Conservation (phyloP, 2,113 vertebrate species). For the Redunca redunca region DNA sequence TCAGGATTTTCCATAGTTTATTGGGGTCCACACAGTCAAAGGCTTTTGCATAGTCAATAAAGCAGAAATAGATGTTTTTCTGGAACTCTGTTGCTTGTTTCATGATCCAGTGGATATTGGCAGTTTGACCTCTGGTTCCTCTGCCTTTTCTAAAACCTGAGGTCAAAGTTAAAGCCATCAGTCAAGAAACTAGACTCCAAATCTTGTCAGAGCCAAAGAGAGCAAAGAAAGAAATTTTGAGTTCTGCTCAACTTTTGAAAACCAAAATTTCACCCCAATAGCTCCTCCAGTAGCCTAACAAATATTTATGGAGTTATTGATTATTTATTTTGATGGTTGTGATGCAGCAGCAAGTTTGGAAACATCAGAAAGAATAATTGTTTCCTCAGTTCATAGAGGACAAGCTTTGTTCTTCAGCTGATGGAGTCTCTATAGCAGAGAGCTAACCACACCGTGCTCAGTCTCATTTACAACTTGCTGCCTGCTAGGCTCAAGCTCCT, state of each 20-base stretch:
- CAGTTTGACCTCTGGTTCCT: too few relatives aligned
- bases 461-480: not conserved
- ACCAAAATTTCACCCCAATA: not conserved
- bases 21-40: too few relatives aligned
- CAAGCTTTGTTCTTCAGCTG: conserved; percentile 10
- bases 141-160: not conserved
- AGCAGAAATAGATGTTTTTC: too few relatives aligned
- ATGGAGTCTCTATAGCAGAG: not conserved
- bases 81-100: too few relatives aligned
- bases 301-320: not conserved
- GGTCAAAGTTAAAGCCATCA: conserved; percentile 36
- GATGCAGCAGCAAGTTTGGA: not conserved
- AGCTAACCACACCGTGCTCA: not conserved
- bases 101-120: too few relatives aligned
- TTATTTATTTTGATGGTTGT: not conserved
- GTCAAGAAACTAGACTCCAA: not conserved
- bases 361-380: not conserved
- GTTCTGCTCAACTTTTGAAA: not conserved
- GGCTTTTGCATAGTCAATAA: too few relatives aligned
- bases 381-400: not conserved
- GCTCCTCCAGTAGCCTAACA: not conserved
- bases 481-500: not conserved
- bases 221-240: not conserved
- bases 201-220: not conserved
- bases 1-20: too few relatives aligned